Evolutionary conservation across 2,888 invertebrate genomes (phyloP), one percentile per base, ranked within the genome.

Genomic region (Thelaira solivaga): DNA sequence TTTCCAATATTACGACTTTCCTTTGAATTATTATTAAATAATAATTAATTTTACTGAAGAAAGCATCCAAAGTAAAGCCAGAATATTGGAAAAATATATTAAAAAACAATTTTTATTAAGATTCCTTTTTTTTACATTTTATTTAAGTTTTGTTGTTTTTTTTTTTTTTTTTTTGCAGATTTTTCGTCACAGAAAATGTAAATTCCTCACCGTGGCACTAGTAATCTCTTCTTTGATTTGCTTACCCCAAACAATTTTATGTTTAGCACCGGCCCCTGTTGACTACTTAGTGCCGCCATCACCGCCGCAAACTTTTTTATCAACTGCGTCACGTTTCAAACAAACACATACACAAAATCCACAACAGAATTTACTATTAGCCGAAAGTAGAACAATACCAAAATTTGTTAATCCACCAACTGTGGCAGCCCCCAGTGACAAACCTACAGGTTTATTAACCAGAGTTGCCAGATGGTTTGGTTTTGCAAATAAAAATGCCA

Each of bases 401-500:
- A 39, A 80, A 29, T 31, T 79, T 7, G 24, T 39, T 31, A 67
- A 39, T 29, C 22, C 64, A 7, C 68, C 39, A 41, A 4, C 41
- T 13, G n/a, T 49, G 1, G 7, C 34, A 16, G 61, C 47, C 36
- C 64, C 43, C n/a, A 64, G 47, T 1, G 75, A 36, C 8, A 81
- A 83, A 47, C 81, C 82, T 26, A 80, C 85, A 3, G 87, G 89
- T 29, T 86, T 89, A 76, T 88, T 89, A 86, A 86, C 87, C 65
- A 84, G 89, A 55, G 85, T 89, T 68, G 89, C 88, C 22, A 84
- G 88, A 62, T 89, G 89, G 89, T 88, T 89, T 80, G 89, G 89
- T 16, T 83, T 86, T 72, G 86, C 86, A 29, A 80, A 82, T 1
- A 83, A 76, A 7, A 82, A 82, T 61, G 1, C 20, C 45, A 82